Base-by-base conservation (phyloP, 1,140 invertebrate species). In the Trinorchestia longiramus region DNA sequence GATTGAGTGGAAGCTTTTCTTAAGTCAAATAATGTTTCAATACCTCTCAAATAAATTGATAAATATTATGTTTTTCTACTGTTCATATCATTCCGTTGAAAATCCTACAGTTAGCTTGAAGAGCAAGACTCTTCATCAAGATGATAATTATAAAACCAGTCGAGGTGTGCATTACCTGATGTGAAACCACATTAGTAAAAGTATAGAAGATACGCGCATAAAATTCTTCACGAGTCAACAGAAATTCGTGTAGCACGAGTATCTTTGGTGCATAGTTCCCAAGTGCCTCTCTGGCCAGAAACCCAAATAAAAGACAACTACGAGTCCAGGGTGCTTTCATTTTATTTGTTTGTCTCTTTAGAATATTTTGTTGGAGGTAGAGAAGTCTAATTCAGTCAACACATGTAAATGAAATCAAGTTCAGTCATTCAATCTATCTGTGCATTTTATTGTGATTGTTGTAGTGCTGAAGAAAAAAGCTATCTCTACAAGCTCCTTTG, bases 371-470 rank as follows among this genome's bases (percentile, higher is more conserved):
- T 36, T 77, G 15, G 36, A 15, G 62, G 62, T 77, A 36, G 62
- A 77, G 36, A 77, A 77, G 62, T 77, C 62, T 3, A 77, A 36
- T 77, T 23, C 62, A 77, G 62, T 77, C 36, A 15, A 77, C 36
- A 77, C 62, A 77, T 77, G 62, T 77, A 77, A 77, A 77, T 77
- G 15, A 77, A 77, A 77, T 77, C 62, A 77, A 77, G 62, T 77
- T 77, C 62, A 28, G 11, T 77, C 62, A 77, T 77, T 36, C 62
- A 77, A 77, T 77, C 62, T 77, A 28, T 15, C 62, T 1, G 62
- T 77, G 62, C 62, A 77, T 77, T 77, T 77, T 77, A 77, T 77
- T 90, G 88, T 90, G 88, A 90, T 90, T 90, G 43, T 36, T 36
- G 88, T 42, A 90, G 28, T 43, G 17, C 88, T 36, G 28, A 77